These are phyloP conservation scores for Busseola fusca DNA, from an alignment of 2,888 invertebrate species.

Conservation along the genomic window DNA sequence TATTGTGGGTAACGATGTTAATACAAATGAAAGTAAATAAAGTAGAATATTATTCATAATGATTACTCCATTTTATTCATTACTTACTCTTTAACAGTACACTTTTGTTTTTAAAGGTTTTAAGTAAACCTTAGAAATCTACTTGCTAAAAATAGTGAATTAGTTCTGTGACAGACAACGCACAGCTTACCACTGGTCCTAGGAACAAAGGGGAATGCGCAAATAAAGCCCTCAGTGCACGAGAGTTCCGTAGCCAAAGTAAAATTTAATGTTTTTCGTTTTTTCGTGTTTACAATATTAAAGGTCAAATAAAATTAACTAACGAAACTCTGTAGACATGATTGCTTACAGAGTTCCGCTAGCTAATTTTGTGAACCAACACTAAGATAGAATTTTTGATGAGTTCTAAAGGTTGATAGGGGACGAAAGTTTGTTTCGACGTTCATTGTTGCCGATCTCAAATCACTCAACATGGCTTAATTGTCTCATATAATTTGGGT, in stretches of 20 bases:
- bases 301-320: too few species aligned
- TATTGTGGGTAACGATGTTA: neutral
- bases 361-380: neutral
- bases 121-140: neutral
- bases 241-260: too few species aligned
- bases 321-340: too few species aligned
- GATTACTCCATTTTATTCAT: neutral
- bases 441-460: neutral
- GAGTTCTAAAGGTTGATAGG: neutral
- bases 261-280: too few species aligned
- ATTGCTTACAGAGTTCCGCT: too few species aligned
- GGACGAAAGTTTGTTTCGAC: neutral
- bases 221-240: too few species aligned
- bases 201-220: too few species aligned
- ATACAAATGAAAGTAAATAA: neutral
- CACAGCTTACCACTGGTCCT: too few species aligned
- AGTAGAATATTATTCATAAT: neutral
- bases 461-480: neutral
- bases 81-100: neutral
- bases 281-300: too few species aligned
- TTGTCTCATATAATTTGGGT: neutral
- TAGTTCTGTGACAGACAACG: neutral
- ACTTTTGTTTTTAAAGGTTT: neutral
- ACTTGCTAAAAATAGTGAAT: neutral
- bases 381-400: neutral